A percentile compares a stretch with the other conserved stretches of the same genome.
These are phyloP conservation scores for Chaetodon trifasciatus DNA, from an alignment of 2,797 vertebrate species.

Conservation along the genomic window DNA sequence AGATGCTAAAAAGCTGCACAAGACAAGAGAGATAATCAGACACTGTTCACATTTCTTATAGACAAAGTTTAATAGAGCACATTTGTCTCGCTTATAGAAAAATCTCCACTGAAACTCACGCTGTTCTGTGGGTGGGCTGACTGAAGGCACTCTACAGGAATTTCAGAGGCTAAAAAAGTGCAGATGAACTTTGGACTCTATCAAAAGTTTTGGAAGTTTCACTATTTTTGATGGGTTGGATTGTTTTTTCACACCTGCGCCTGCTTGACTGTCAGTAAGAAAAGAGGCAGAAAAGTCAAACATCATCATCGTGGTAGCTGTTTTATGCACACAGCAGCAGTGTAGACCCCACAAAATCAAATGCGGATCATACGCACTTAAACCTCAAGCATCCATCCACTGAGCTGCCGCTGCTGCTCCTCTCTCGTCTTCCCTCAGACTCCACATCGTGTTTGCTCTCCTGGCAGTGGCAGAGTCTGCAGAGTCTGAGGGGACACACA, in stretches of 20 bases:
- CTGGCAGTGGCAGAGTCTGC: constrained; percentile 84
- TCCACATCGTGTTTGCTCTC: constrained; percentile 73
- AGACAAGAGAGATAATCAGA: neutral
- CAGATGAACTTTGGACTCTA: neutral
- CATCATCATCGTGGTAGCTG: too few species aligned
- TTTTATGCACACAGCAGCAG: too few species aligned
- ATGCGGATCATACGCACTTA: constrained; percentile 10
- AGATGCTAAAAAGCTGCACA: neutral
- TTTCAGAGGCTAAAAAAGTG: neutral
- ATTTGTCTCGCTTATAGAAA: neutral
- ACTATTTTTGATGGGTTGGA: neutral
- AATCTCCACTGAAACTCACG: neutral
- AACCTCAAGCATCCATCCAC: constrained; percentile 27
- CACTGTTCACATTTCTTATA: too few species aligned
- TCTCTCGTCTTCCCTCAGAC: constrained; percentile 58
- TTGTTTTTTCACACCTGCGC: neutral
- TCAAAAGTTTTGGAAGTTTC: neutral
- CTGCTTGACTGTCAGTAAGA: neutral
- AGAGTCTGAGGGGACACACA: constrained; percentile 88
- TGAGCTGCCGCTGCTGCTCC: constrained; percentile 21
- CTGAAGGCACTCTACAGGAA: neutral
- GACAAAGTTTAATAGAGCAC: neutral
- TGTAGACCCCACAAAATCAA: neutral
- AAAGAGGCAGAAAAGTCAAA: too few species aligned
- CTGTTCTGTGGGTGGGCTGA: neutral